A percentile compares a stretch with the other conserved stretches of the same genome.
These are phyloP conservation scores for Myotis planiceps DNA, from an alignment of 2,797 vertebrate species.

Conservation along the genomic window DNA sequence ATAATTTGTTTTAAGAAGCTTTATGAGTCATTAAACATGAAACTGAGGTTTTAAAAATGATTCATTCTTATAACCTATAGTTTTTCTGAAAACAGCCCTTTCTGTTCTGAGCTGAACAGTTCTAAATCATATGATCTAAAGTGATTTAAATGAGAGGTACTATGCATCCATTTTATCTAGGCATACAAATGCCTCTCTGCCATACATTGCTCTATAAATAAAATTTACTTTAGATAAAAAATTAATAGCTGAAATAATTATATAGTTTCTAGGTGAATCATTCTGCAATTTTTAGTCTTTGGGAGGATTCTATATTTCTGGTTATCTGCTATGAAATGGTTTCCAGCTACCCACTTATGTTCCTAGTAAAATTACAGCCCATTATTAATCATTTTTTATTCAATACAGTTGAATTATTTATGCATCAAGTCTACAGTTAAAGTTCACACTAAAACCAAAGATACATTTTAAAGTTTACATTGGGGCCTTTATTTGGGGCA, in stretches of 20 bases:
- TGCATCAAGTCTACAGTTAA: conserved; percentile 21
- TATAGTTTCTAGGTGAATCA: conserved; percentile 78
- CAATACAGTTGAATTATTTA: conserved; percentile 14
- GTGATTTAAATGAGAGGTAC: conserved; percentile 49
- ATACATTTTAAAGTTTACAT: conserved; percentile 13
- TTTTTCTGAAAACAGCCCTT: conserved; percentile 42
- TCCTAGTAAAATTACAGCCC: conserved; percentile 50
- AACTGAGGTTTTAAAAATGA: conserved; percentile 42
- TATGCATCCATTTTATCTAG: conserved; percentile 28
- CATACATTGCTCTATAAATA: conserved; percentile 72
- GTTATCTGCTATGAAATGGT: conserved; percentile 46
- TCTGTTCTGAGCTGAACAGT: conserved; percentile 53
- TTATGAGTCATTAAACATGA: conserved; percentile 57
- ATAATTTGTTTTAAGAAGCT: conserved; percentile 56
- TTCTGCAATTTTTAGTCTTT: conserved; percentile 64
- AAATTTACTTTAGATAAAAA: conserved; percentile 61
- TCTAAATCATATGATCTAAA: conserved; percentile 54
- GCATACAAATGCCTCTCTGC: conserved; percentile 25
- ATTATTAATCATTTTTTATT: conserved; percentile 14
- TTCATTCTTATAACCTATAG: conserved; percentile 52
- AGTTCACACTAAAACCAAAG: conserved; percentile 19
- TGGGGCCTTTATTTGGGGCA: neutral
- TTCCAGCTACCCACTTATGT: conserved; percentile 58
- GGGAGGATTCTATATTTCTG: conserved; percentile 69
- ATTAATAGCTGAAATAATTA: conserved; percentile 78